Evolutionary conservation across 2,113 vertebrate species (phyloP), one percentile per base, ranked within the genome.

Genomic region (Neodon shergylaensis): DNA sequence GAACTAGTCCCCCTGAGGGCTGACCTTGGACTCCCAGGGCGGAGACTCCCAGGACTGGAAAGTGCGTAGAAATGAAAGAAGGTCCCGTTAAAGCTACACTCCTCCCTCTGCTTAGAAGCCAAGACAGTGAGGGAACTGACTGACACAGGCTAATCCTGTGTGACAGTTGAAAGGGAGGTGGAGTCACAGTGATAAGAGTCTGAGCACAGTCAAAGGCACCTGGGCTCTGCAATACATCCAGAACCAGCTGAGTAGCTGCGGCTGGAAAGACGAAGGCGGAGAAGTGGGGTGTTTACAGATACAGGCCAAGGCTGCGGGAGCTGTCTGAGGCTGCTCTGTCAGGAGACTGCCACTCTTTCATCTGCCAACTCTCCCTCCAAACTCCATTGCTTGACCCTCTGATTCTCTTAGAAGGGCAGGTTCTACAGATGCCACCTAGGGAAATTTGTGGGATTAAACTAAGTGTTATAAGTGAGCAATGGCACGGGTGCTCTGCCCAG

Each of bases 171-270:
- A 89, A 83, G 91, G 36, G 24, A 63, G 47, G 66, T 8, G 19
- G 82, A 95, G 52, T 28, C 16, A 58, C 61, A n/a, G 19, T 31
- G 58, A 73, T 47, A 66, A 31, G 72, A 76, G 52, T 42, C 26
- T 3, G 28, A 54, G 12, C 16, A 22, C 3, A 4, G 7, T 49
- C 54, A 16, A 52, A 92, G n/a, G 82, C 39, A 61, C 66, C 47
- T 42, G 70, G 68, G 78, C 66, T 81, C 33, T 92, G 44, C 73
- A 85, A 33, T 44, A 70, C 16, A 68, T 63, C 42, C 42, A 68
- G 39, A 14, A 0, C 3, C 21, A 70, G 1, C 0, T 0, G 8
- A 77, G 65, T 33, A 22, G 14, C 5, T 5, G 52, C n/a, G 28
- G 22, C 74, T 76, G 73, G n/a, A 66, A 52, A 16, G 49, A 24